Evolutionary conservation across 1,140 invertebrate genomes (phyloP).

Genomic region (Epicauta chinensis): DNA sequence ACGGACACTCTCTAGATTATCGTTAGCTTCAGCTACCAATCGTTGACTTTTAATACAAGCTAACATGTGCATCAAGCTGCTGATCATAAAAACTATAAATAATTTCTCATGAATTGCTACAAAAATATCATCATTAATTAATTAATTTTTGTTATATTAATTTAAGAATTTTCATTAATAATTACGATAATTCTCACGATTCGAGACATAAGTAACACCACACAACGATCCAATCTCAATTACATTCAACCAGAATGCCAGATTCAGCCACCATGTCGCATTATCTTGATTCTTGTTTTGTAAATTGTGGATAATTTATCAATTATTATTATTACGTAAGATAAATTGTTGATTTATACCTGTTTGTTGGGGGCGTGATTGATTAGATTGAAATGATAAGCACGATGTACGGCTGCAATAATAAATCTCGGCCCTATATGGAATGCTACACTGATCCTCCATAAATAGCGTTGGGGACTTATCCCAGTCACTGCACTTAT

Average conservation of each 20-base stretch:
- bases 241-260: conserved; percentile 80
- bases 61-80: conserved; percentile 79
- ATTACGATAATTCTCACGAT: conserved; percentile 92
- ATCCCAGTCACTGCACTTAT: conserved; percentile 89
- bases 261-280: conserved; percentile 57
- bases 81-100: conserved; percentile 87
- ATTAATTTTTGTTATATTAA: too few species aligned
- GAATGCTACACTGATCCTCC: conserved; percentile 84
- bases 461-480: conserved; percentile 85
- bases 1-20: conserved; percentile 31
- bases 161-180: conserved; percentile 34
- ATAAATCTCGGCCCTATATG: conserved; percentile 82
- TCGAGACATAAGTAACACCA: conserved; percentile 88
- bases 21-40: conserved; percentile 33
- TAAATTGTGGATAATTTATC: too few species aligned
- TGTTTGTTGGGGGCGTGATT: conserved; percentile 33
- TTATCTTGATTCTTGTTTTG: conserved; percentile 30
- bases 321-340: too few species aligned
- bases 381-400: conserved; percentile 68
- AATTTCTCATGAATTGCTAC: conserved; percentile 86
- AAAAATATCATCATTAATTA: conserved; percentile 11
- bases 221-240: conserved; percentile 76
- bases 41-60: conserved; percentile 51
- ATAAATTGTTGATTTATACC: too few species aligned
- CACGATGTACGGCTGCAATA: conserved; percentile 76